phyloP scores from a whole-genome alignment of 2,888 invertebrate genomes.

The Metopia argyrocephala region DNA sequence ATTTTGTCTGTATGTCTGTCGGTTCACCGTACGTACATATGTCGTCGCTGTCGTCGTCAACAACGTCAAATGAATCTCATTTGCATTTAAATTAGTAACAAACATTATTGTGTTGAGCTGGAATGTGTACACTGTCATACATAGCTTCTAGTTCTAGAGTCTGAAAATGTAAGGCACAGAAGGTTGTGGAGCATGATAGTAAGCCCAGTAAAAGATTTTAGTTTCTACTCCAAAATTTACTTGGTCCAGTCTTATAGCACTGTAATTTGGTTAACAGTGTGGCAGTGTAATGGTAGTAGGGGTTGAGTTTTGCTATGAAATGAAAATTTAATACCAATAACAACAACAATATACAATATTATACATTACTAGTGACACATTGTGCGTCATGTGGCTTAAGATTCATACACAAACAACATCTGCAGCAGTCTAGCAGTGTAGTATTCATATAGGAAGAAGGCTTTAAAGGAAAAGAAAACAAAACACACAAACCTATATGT shows the following conservation, averaged over 20 bases:
- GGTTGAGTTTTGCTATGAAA: slow-evolving; percentile 25
- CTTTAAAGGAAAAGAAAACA: not conserved
- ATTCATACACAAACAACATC: slow-evolving; percentile 44
- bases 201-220: slow-evolving; percentile 42
- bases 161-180: no score
- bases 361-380: slow-evolving; percentile 70
- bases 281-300: slow-evolving; percentile 64
- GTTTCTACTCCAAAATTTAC: slow-evolving; percentile 31
- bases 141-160: not conserved
- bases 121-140: not conserved
- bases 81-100: slow-evolving; percentile 79
- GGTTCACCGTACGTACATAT: no score
- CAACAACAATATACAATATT: slow-evolving; percentile 26
- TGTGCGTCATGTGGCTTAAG: slow-evolving; percentile 69
- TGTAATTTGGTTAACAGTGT: not conserved
- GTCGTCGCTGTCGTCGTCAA: slow-evolving; percentile 70
- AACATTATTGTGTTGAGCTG: slow-evolving; percentile 58
- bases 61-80: slow-evolving; percentile 79
- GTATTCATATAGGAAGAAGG: slow-evolving; percentile 10
- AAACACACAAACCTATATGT: not conserved
- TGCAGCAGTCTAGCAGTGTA: slow-evolving; percentile 27
- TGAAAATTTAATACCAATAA: slow-evolving; percentile 38
- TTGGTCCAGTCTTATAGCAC: slow-evolving; percentile 22
- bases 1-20: no score
- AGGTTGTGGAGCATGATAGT: not conserved